A percentile compares a stretch with the other conserved stretches of the same genome.
phyloP scores from a whole-genome alignment of 2,888 invertebrate species.

The Catotricha subobsoleta region DNA sequence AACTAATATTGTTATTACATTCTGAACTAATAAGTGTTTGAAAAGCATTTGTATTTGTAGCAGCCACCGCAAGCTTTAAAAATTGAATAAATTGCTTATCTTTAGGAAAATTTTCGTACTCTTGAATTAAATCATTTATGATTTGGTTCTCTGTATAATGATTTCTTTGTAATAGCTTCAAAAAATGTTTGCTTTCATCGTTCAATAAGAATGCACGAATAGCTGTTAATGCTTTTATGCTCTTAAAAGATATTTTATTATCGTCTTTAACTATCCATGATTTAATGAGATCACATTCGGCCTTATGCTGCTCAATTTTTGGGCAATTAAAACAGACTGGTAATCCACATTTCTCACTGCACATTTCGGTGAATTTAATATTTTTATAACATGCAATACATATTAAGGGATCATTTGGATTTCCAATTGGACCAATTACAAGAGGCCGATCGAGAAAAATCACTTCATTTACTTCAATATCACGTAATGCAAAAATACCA shows the following conservation, averaged over 20 bases:
- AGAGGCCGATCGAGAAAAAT: slow-evolving; percentile 53
- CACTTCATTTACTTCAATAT: slow-evolving; percentile 47
- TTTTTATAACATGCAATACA: slow-evolving; percentile 47
- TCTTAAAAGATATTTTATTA: slow-evolving; percentile 9
- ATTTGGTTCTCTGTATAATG: slow-evolving; percentile 24
- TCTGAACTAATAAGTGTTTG: slow-evolving; percentile 22
- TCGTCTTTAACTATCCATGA: slow-evolving; percentile 36
- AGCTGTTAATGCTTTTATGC: slow-evolving; percentile 23
- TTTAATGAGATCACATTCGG: slow-evolving; percentile 45
- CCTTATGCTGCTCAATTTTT: slow-evolving; percentile 35
- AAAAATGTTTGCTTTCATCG: slow-evolving; percentile 21
- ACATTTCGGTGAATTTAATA: slow-evolving; percentile 21
- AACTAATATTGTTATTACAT: slow-evolving; percentile 25
- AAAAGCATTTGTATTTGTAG: slow-evolving; percentile 29
- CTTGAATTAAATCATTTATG: slow-evolving; percentile 20
- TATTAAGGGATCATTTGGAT: slow-evolving; percentile 34
- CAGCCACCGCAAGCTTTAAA: slow-evolving; percentile 23
- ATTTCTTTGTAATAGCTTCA: slow-evolving; percentile 25
- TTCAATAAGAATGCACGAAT: slow-evolving; percentile 23
- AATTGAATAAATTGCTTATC: slow-evolving; percentile 23
- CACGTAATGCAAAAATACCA: slow-evolving; percentile 48
- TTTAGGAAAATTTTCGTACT: slow-evolving; percentile 25
- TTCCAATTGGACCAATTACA: slow-evolving; percentile 47
- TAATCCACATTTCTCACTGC: slow-evolving; percentile 38
- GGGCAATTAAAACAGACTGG: slow-evolving; percentile 50